Evolutionary conservation across 2,888 invertebrate species (phyloP), one percentile per base, ranked within the genome.

Genomic region (Sinohyriopsis cumingii): DNA sequence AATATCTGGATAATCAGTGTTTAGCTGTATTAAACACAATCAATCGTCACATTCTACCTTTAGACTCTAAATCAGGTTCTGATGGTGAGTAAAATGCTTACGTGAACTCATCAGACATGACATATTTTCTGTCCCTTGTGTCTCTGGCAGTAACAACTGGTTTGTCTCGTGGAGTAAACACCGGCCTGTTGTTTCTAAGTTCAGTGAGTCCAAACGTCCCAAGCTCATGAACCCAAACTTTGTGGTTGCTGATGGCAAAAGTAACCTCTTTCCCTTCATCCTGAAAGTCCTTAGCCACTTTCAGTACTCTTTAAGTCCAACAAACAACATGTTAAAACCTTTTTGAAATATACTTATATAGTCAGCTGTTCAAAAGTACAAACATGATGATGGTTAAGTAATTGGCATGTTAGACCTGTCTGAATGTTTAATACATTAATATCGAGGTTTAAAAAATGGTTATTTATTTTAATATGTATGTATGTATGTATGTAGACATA

Each of bases 181-280:
- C 92, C 0, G 98, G 98, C 89, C 97, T 98, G 83, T 97, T 97
- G 20, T 94, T 94, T 86, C 94, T 93, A 5, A 69, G 59, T 88
- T 94, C 96, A 87, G 95, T 95, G 75, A 98, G 93, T 70, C 99
- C 99, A 90, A 94, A 97, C 90, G 98, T 98, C 84, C 95, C 95
- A 82, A 99, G 91, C 90, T 99, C 99, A 83, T 96, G 94, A 72
- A 95, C 94, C 93, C 98, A 98, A 84, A 98, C 97, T 85, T 96
- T 96, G 90, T 95, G 96, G 89, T 95, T 94, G 90, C 97, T 95
- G 80, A 99, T 92, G 1, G 98, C 98, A 91, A 98, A 99, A 81
- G 92, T 94, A 57, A 95, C 93, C 61, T 93, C 92, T 66, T 84
- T 82, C 7, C 86, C 89, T 25, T 75, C 86, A 53, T 92, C 92